Evolutionary conservation across 2,888 invertebrate species (phyloP).

Genomic region (Machimus rusticus): DNA sequence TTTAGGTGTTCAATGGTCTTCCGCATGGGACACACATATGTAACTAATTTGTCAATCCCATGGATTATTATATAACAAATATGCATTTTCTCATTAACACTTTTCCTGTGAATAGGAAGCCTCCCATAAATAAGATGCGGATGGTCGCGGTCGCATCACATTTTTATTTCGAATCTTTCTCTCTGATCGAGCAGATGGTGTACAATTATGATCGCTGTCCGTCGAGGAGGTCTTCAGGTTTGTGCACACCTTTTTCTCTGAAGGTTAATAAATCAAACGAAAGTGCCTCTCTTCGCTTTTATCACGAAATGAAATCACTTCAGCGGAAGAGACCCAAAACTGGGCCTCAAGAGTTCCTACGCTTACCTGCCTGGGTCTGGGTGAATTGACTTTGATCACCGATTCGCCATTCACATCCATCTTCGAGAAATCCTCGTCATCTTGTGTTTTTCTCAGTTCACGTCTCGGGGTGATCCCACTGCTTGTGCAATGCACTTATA

Average conservation of each 20-base stretch:
- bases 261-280: not conserved
- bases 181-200: not conserved
- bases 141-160: not conserved
- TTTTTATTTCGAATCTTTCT: not conserved
- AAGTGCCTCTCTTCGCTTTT: not conserved
- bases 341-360: not conserved
- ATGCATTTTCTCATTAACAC: not conserved
- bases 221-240: not conserved
- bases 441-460: not conserved
- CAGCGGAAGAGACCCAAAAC: not conserved
- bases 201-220: not conserved
- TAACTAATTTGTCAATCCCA: not conserved
- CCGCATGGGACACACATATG: not conserved
- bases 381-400: not conserved
- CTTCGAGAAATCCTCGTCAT: not conserved
- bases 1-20: not conserved
- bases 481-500: not conserved
- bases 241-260: not conserved
- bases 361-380: not conserved
- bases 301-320: not conserved
- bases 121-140: not conserved
- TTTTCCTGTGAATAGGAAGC: not conserved
- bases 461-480: not conserved
- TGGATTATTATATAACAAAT: not conserved
- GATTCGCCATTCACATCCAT: not conserved